These are phyloP conservation scores for Hippoglossus hippoglossus DNA, from an alignment of 2,797 vertebrate species.

Conservation along the genomic window DNA sequence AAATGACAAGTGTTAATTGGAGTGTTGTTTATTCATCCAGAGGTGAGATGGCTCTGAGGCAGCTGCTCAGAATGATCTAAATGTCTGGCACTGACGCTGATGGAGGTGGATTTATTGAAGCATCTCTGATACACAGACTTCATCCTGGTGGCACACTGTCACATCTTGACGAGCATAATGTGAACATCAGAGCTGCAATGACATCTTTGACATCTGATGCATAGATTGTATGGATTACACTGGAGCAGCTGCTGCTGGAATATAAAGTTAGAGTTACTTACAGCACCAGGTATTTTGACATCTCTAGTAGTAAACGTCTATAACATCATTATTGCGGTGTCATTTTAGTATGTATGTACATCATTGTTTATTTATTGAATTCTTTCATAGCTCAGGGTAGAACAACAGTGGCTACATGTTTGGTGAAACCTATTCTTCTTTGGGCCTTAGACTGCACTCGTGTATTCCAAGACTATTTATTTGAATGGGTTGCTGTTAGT, in stretches of 20 bases:
- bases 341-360: background rate
- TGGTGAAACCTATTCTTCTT: too few species aligned
- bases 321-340: background rate
- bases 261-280: background rate
- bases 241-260: background rate
- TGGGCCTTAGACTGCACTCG: too few species aligned
- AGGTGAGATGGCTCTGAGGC: constrained; percentile 36
- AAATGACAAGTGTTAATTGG: constrained; percentile 53
- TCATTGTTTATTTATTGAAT: background rate
- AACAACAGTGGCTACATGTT: background rate
- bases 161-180: background rate
- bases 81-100: constrained; percentile 36
- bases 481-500: too few species aligned
- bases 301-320: background rate
- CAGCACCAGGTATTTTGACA: too few species aligned
- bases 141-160: background rate
- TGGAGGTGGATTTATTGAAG: constrained; percentile 14
- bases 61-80: constrained; percentile 37
- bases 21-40: constrained; percentile 36
- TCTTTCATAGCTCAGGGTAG: background rate
- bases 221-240: background rate
- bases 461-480: too few species aligned
- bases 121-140: background rate
- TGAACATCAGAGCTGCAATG: background rate
- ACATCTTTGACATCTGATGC: background rate